A percentile compares a stretch with the other conserved stretches of the same genome.
These are phyloP conservation scores for Drosophila niveifrons DNA, from an alignment of 2,888 invertebrate genomes.

Conservation along the genomic window DNA sequence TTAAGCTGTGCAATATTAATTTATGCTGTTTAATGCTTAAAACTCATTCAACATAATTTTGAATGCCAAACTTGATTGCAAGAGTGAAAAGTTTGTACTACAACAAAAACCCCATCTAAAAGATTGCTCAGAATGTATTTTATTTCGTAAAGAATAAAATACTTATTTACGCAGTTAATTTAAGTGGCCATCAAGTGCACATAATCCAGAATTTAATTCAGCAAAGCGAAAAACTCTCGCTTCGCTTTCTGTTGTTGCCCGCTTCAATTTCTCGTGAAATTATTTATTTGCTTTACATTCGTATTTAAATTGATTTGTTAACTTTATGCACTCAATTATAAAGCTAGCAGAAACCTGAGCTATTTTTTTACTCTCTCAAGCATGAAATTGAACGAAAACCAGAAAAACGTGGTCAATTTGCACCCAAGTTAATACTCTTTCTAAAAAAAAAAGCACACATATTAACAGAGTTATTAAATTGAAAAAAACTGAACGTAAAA, in stretches of 20 bases:
- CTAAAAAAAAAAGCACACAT: too few species aligned
- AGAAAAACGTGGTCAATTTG: background rate
- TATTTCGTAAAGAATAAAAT: background rate
- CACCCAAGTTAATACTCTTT: background rate
- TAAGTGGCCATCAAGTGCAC: background rate
- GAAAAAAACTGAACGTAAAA: too few species aligned
- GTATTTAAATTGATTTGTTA: constrained; percentile 15
- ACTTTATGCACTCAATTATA: constrained; percentile 10
- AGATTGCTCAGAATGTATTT: too few species aligned
- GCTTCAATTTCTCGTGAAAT: background rate
- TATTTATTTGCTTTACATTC: background rate
- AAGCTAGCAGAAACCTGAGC: background rate
- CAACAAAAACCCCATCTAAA: too few species aligned
- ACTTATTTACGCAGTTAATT: background rate
- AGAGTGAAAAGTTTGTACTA: too few species aligned
- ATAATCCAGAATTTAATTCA: background rate
- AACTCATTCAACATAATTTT: too few species aligned
- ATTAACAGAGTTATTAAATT: too few species aligned
- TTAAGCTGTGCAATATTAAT: too few species aligned
- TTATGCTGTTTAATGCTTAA: too few species aligned
- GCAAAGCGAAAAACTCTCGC: background rate
- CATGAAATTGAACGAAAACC: background rate
- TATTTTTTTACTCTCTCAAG: background rate
- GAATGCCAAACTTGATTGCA: too few species aligned
- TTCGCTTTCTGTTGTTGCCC: background rate